Evolutionary conservation across 1,140 invertebrate species (phyloP), one percentile per base, ranked within the genome.

Genomic region (Lordiphosa mommai): DNA sequence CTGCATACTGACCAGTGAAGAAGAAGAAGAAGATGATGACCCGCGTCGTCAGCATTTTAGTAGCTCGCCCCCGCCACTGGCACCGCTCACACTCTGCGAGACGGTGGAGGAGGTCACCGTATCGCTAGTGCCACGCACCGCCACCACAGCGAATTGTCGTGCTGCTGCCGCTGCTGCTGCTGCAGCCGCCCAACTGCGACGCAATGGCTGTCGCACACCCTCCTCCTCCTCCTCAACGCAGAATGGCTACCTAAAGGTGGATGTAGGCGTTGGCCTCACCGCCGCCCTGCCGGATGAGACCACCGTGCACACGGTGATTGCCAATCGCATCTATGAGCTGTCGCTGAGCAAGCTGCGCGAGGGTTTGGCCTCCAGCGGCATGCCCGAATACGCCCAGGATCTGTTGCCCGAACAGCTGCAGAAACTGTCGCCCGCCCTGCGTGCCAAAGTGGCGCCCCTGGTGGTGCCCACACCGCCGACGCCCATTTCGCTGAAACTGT

Each of bases 271-370:
- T 7, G 69, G 63, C 12, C 47, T 68, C 1, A 50, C 73, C n/a
- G 59, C 74, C 4, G 59, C 68, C 4, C 41, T 88, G 16, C 73
- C 86, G 2, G 86, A 88, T 51, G 86, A 88, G 30, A 88, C 86
- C 9, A 88, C 86, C n/a, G 86, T 88, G 2, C 86, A 88, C 14
- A 88, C 86, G 16, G 82, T 86, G 1, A 88, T 88, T n/a, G 86
- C 86, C 0, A 88, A 88, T 41, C 77, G 82, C 48, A 88, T 86
- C 23, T 88, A 88, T 40, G 86, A 88, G 37, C 57, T 88, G 1
- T 88, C 86, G 16, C 44, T 88, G 0, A 86, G 82, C 27, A 88
- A 88, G 17, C 36, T 88, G 4, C 77, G 86, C 6, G 86, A 88
- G 48, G 86, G 86, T 14, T 66, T 88, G 5, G 86, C 86, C 10